Base-by-base conservation (phyloP, 2,797 vertebrate species). In the Hylomyscus alleni region DNA sequence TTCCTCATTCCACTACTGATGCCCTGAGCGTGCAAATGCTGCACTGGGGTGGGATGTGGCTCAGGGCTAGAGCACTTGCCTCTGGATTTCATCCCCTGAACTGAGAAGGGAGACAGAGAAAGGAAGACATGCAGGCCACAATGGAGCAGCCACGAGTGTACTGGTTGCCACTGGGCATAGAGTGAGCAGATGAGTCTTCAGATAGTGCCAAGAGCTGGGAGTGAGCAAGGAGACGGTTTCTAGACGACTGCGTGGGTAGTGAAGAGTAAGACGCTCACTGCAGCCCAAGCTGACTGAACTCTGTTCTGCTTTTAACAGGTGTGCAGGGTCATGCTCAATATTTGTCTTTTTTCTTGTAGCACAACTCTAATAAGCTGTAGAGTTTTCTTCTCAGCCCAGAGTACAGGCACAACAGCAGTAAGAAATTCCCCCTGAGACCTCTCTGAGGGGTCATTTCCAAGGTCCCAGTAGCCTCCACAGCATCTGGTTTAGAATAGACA, bases 351-450 rank as follows among this genome's bases (percentile, higher is more conserved):
- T 95, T 91, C 89, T 44, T 56, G 47, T 72, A 37, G 13, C 37
- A 80, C 12, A 77, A 0, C 62, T 92, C 65, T 89, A 29, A 85
- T 60, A 89, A 92, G 52, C 56, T 58, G 7, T 3, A 29, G 78
- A 47, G 56, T 60, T 93, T 86, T 82, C 31, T 97, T 60, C 54
- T 94, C 84, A 95, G 40, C 44, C 69, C 58, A 84, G 88, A 69
- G 83, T 67, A 13, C 52, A 60, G 69, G 54, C 62, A 24, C 34
- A 82, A 26, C 20, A 26, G 26, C 6, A 50, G 60, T 60, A 81
- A 80, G 40, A 54, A 82, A 62, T 72, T 4, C 20, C 52, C 13
- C 37, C 40, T 34, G 9, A 78, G 44, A 78, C 34, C n/a, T 20
- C 76, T 83, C 75, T 40, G 40, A 87, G 22, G 78, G 78, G 40